Conservation (phyloP, 1,140 invertebrate genomes). For the Drosophila equinoxialis region DNA sequence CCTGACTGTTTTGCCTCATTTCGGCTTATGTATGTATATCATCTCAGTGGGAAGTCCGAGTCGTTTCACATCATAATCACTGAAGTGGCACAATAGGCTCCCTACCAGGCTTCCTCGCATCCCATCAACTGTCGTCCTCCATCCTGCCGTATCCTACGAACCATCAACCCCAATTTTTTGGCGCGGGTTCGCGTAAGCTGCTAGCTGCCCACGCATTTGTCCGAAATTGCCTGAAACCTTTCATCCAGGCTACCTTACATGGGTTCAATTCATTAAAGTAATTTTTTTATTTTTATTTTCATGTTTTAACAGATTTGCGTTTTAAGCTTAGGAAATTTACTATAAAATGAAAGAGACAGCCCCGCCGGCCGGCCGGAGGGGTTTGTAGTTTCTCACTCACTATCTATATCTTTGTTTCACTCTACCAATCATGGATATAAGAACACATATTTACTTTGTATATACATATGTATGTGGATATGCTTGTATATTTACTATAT, state of each 20-base stretch:
- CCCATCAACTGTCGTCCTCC: background rate
- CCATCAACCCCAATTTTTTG: no score
- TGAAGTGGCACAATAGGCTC: background rate
- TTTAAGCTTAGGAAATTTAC: background rate
- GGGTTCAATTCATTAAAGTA: no score
- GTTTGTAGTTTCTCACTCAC: background rate
- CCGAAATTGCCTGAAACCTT: no score
- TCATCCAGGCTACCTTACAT: no score
- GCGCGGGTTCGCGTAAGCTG: no score
- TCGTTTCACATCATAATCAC: constrained; percentile 3
- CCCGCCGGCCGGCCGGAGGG: background rate
- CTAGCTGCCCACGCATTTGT: background rate
- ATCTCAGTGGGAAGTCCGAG: background rate
- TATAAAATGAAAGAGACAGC: background rate
- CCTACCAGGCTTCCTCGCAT: background rate
- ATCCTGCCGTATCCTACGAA: background rate
- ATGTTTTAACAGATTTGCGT: background rate
- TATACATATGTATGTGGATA: background rate
- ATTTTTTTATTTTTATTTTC: no score
- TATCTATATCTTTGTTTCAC: background rate
- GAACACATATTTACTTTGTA: constrained; percentile 5
- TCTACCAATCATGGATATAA: background rate
- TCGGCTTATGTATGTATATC: background rate
- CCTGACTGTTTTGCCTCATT: background rate
- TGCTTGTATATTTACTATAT: background rate